phyloP scores from a whole-genome alignment of 2,113 vertebrate genomes.

The Ammodytes marinus region DNA sequence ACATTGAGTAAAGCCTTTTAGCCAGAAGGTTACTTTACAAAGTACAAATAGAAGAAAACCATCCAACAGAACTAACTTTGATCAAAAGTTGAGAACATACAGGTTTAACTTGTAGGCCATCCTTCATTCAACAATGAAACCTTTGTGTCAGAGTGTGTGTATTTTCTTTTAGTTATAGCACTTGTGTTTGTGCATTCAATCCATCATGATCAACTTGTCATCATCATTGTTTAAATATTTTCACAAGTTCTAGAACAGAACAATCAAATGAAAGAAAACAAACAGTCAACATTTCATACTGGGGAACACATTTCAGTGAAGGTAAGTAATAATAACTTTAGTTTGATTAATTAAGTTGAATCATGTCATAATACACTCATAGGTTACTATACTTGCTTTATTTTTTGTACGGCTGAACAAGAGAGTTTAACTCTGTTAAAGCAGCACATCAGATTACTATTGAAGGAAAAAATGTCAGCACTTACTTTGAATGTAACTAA shows the following conservation, averaged over 20 bases:
- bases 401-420: not conserved
- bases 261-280: slow-evolving; percentile 14
- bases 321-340: not conserved
- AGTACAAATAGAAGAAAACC: not conserved
- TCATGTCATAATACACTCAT: not conserved
- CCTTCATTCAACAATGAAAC: not conserved
- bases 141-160: not conserved
- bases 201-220: not conserved
- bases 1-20: not conserved
- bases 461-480: no score
- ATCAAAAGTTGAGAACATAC: not conserved
- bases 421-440: no score
- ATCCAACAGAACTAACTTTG: not conserved
- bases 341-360: not conserved
- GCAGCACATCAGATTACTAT: no score
- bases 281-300: not conserved
- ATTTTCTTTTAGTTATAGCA: not conserved
- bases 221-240: slow-evolving; percentile 11
- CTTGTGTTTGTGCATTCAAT: not conserved
- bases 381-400: not conserved
- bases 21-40: not conserved
- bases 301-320: not conserved
- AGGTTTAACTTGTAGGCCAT: not conserved
- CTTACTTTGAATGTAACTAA: no score
- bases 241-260: not conserved